Conservation (phyloP, 2,888 invertebrate genomes). For the Sipha maydis region DNA sequence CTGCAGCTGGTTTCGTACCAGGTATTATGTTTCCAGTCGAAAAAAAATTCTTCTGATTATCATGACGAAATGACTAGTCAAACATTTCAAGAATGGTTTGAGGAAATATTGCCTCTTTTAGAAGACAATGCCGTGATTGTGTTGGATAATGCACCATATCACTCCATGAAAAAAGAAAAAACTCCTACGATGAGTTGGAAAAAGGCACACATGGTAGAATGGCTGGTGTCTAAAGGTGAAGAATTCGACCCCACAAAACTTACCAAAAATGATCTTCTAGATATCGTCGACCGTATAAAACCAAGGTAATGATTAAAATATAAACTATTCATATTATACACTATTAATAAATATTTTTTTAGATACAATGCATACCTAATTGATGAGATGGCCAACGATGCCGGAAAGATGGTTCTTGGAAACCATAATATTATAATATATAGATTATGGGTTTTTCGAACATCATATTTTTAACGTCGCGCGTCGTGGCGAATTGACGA, state of each 20-base stretch:
- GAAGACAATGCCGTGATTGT: background rate
- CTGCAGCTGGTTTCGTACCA: background rate
- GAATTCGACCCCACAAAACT: background rate
- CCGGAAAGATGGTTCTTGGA: slow-evolving; percentile 6
- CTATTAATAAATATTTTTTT: background rate
- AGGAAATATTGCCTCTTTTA: background rate
- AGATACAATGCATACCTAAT: background rate
- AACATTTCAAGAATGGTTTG: slow-evolving; percentile 8
- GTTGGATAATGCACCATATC: slow-evolving; percentile 1
- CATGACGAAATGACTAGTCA: background rate
- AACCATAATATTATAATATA: too few relatives aligned
- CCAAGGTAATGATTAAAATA: slow-evolving; percentile 18
- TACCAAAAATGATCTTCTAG: background rate
- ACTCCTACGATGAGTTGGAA: background rate
- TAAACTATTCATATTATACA: slow-evolving; percentile 6
- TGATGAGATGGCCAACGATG: background rate
- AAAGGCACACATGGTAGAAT: background rate
- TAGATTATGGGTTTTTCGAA: too few relatives aligned
- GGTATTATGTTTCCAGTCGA: background rate
- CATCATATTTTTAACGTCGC: too few relatives aligned
- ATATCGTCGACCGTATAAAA: background rate
- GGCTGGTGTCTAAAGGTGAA: background rate
- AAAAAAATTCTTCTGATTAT: slow-evolving; percentile 19
- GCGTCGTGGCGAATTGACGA: too few relatives aligned
- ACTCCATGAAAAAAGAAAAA: background rate